phyloP scores from a whole-genome alignment of 1,140 invertebrate genomes.

The Zaprionus capensis region DNA sequence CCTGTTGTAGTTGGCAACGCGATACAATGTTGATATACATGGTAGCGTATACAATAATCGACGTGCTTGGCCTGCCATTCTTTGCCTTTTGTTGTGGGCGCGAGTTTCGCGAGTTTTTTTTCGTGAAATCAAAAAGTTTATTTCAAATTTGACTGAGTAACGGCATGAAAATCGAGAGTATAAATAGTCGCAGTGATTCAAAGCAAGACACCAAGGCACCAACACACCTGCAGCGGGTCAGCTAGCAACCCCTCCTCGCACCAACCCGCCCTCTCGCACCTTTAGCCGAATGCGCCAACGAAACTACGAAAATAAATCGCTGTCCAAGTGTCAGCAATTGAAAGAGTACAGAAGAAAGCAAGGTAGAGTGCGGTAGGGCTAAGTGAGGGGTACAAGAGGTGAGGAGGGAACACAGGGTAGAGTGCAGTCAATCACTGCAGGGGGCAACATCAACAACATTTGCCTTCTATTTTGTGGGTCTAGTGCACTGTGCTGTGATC shows the following conservation, averaged over 20 bases:
- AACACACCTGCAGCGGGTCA: constrained; percentile 60
- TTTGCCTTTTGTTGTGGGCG: constrained; percentile 40
- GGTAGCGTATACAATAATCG: constrained; percentile 13
- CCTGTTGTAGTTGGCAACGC: neutral
- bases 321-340: constrained; percentile 24
- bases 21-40: neutral
- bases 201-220: constrained; percentile 28
- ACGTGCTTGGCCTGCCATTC: neutral
- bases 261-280: constrained; percentile 1
- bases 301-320: constrained; percentile 46
- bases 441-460: neutral
- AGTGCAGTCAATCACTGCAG: neutral
- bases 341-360: neutral
- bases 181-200: constrained; percentile 76
- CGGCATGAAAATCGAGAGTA: constrained; percentile 75
- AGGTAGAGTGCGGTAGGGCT: neutral
- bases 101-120: constrained; percentile 35
- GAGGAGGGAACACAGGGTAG: neutral
- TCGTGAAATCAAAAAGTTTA: constrained; percentile 58
- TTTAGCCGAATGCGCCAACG: constrained; percentile 2
- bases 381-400: neutral
- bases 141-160: constrained; percentile 58
- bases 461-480: constrained; percentile 15
- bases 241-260: constrained; percentile 11
- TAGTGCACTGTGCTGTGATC: constrained; percentile 31